phyloP scores from a whole-genome alignment of 2,113 vertebrate genomes.

The Chaetops frenatus region DNA sequence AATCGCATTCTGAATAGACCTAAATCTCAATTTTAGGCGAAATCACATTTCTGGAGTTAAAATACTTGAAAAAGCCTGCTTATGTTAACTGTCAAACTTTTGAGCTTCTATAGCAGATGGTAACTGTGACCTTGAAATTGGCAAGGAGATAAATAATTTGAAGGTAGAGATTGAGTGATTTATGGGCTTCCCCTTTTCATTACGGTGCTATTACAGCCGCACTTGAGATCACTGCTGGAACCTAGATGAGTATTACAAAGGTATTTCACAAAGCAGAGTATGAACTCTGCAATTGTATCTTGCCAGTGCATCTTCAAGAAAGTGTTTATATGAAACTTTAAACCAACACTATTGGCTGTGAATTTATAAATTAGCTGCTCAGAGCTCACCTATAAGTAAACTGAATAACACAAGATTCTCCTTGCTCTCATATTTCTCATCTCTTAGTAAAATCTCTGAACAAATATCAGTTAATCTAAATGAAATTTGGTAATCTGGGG shows the following conservation, averaged over 20 bases:
- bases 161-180: conserved; percentile 40
- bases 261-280: conserved; percentile 8
- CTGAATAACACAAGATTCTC: not conserved
- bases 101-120: not conserved
- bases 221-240: conserved; percentile 38
- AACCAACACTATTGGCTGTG: not conserved
- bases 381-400: not conserved
- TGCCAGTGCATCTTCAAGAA: not conserved
- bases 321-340: conserved; percentile 23
- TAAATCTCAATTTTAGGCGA: not conserved
- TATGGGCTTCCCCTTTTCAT: conserved; percentile 39
- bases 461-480: not conserved
- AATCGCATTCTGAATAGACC: not conserved
- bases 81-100: not conserved
- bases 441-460: conserved; percentile 38
- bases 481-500: not conserved
- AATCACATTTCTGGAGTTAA: not conserved
- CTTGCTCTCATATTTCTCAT: conserved; percentile 28
- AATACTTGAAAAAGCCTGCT: not conserved
- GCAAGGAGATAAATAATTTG: not conserved
- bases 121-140: conserved; percentile 16
- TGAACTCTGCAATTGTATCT: not conserved
- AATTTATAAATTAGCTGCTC: not conserved
- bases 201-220: conserved; percentile 23
- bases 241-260: not conserved